Evolutionary conservation across 92 coral and sea anemone species (phyloP).

Genomic region (Blastomussa wellsi): DNA sequence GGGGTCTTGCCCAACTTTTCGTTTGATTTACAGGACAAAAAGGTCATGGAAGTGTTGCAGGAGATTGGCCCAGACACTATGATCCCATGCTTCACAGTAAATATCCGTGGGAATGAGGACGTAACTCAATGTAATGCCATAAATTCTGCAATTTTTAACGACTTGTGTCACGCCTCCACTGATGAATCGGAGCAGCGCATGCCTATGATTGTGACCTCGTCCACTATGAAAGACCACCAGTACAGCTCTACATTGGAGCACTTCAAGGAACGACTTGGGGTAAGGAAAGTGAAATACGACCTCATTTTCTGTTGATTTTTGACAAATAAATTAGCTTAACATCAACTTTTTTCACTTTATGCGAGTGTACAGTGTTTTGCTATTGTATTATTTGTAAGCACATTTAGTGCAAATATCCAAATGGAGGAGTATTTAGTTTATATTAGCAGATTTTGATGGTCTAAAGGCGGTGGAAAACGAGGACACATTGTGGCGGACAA

Average conservation of each 20-base stretch:
- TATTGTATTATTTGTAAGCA: too few species aligned
- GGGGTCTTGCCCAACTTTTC: neutral
- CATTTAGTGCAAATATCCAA: too few species aligned
- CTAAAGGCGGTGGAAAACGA: too few species aligned
- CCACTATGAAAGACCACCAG: constrained; percentile 61
- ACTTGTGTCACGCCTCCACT: constrained; percentile 42
- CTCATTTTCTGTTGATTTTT: neutral
- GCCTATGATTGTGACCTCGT: constrained; percentile 84
- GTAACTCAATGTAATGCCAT: constrained; percentile 49
- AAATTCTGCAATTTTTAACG: constrained; percentile 50
- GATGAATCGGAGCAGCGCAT: constrained; percentile 47
- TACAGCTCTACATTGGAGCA: constrained; percentile 61
- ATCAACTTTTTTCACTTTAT: too few species aligned
- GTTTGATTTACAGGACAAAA: constrained; percentile 37
- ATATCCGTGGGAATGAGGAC: constrained; percentile 58
- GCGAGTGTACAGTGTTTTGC: too few species aligned
- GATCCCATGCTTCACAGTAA: constrained; percentile 83
- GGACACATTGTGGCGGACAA: too few species aligned
- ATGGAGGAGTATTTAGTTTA: too few species aligned
- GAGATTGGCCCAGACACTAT: constrained; percentile 88
- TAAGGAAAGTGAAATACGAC: constrained; percentile 26
- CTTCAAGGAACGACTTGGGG: constrained; percentile 84
- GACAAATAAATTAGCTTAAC: neutral
- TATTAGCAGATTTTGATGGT: too few species aligned
- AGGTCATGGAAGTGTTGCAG: constrained; percentile 57